phyloP scores from a whole-genome alignment of 2,888 invertebrate genomes.

The Dromius quadrimaculatus region DNA sequence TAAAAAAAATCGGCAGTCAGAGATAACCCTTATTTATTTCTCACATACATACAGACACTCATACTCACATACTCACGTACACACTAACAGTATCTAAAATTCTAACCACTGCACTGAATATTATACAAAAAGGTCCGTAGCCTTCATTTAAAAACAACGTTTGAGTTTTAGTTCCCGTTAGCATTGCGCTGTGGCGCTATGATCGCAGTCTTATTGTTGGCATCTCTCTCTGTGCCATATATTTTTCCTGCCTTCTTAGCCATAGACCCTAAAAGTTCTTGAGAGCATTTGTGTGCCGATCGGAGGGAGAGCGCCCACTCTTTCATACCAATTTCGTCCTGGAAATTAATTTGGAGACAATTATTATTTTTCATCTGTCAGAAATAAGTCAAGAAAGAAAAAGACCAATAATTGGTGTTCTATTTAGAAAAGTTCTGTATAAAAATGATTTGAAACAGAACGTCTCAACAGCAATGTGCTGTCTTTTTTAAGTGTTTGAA shows the following conservation, averaged over 20 bases:
- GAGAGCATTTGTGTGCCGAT: conserved; percentile 95
- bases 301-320: conserved; percentile 98
- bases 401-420: too few relatives aligned
- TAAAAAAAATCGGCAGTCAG: conserved; percentile 23
- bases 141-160: conserved; percentile 8
- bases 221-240: conserved; percentile 85
- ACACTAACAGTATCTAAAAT: background rate
- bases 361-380: too few relatives aligned
- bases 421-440: too few relatives aligned
- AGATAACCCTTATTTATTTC: conserved; percentile 35
- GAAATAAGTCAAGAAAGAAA: too few relatives aligned
- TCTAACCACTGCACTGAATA: conserved; percentile 39
- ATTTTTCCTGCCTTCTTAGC: conserved; percentile 99
- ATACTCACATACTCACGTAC: conserved; percentile 21
- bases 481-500: too few relatives aligned
- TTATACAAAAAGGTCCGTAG: conserved; percentile 22
- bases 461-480: too few relatives aligned
- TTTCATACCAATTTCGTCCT: conserved; percentile 98
- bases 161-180: conserved; percentile 69
- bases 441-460: too few relatives aligned
- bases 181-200: conserved; percentile 70
- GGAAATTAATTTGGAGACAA: conserved; percentile 31
- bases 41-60: background rate
- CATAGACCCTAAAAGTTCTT: conserved; percentile 96
- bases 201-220: conserved; percentile 66